A percentile compares a stretch with the other conserved stretches of the same genome.
phyloP scores from a whole-genome alignment of 1,140 invertebrate species.

The Ceratosolen fusciceps region DNA sequence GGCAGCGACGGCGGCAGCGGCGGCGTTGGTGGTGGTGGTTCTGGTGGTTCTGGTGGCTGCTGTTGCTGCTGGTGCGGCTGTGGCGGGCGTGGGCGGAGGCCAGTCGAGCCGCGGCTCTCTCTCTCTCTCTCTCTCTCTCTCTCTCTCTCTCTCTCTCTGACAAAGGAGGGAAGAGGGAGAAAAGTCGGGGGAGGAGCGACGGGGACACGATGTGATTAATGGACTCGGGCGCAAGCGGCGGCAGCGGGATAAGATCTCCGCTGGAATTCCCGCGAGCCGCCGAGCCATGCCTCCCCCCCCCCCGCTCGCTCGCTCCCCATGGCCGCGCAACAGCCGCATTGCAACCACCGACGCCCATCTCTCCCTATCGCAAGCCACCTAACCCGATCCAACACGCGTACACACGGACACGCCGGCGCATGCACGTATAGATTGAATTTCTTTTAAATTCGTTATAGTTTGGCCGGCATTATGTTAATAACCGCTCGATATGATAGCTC shows the following conservation, averaged over 20 bases:
- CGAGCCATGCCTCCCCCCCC: slow-evolving; percentile 44
- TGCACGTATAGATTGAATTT: slow-evolving; percentile 71
- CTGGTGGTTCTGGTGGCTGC: too few relatives aligned
- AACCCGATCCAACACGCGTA: too few relatives aligned
- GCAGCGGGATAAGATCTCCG: slow-evolving; percentile 64
- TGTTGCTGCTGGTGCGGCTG: too few relatives aligned
- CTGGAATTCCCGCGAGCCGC: slow-evolving; percentile 61
- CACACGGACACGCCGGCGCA: slow-evolving; percentile 52
- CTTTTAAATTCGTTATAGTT: slow-evolving; percentile 72
- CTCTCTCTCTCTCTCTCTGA: too few relatives aligned
- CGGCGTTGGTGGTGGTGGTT: too few relatives aligned
- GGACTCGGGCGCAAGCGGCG: slow-evolving; percentile 67
- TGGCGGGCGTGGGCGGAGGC: too few relatives aligned
- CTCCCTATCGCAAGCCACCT: too few relatives aligned
- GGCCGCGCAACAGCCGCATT: too few relatives aligned
- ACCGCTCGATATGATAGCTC: slow-evolving; percentile 69
- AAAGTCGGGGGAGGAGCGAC: slow-evolving; percentile 50
- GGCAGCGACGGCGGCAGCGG: background rate
- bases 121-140: too few relatives aligned
- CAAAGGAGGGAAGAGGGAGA: slow-evolving; percentile 49
- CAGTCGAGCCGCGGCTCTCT: slow-evolving; percentile 39
- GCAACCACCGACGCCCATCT: too few relatives aligned
- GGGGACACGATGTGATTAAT: slow-evolving; percentile 68
- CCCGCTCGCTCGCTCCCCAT: slow-evolving; percentile 50
- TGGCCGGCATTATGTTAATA: slow-evolving; percentile 72